Conservation (phyloP, 2,888 invertebrate species). For the Tipula lateralis region DNA sequence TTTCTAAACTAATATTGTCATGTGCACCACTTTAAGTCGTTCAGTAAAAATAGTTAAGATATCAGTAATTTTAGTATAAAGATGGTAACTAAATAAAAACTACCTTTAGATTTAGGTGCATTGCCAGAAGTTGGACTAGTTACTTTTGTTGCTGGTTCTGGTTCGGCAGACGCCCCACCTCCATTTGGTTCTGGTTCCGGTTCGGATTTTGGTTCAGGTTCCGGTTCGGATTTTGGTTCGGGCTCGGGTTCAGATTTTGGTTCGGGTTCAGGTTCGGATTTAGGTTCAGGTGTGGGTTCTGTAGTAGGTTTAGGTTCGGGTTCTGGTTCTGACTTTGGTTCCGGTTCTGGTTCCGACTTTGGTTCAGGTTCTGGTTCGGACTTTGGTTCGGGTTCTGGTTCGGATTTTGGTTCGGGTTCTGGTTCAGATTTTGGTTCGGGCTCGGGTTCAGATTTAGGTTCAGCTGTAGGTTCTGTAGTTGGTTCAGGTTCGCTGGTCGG, state of each 20-base stretch:
- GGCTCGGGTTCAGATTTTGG: slow-evolving; percentile 49
- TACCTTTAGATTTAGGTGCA: slow-evolving; percentile 35
- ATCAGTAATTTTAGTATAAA: not conserved
- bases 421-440: slow-evolving; percentile 50
- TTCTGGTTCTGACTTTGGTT: slow-evolving; percentile 48
- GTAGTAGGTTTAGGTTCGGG: slow-evolving; percentile 48
- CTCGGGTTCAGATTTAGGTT: slow-evolving; percentile 49
- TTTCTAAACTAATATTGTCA: slow-evolving; percentile 30
- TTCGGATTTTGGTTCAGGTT: slow-evolving; percentile 48
- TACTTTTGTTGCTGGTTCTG: slow-evolving; percentile 42
- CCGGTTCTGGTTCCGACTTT: slow-evolving; percentile 49
- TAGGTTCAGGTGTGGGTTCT: slow-evolving; percentile 49
- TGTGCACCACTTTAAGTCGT: slow-evolving; percentile 26
- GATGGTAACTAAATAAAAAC: slow-evolving; percentile 35
- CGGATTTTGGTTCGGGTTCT: slow-evolving; percentile 51
- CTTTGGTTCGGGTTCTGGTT: slow-evolving; percentile 48
- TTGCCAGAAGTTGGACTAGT: slow-evolving; percentile 38
- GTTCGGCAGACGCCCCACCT: slow-evolving; percentile 40
- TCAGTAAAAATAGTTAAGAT: not conserved
- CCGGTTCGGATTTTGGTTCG: slow-evolving; percentile 44
- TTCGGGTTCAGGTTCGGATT: slow-evolving; percentile 49
- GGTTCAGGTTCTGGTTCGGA: slow-evolving; percentile 50
- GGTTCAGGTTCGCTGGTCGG: slow-evolving; percentile 45
- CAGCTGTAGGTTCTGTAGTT: slow-evolving; percentile 45
- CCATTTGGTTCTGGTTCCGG: slow-evolving; percentile 46